Base-by-base conservation (phyloP, 2,113 vertebrate genomes). In the Sander lucioperca region DNA sequence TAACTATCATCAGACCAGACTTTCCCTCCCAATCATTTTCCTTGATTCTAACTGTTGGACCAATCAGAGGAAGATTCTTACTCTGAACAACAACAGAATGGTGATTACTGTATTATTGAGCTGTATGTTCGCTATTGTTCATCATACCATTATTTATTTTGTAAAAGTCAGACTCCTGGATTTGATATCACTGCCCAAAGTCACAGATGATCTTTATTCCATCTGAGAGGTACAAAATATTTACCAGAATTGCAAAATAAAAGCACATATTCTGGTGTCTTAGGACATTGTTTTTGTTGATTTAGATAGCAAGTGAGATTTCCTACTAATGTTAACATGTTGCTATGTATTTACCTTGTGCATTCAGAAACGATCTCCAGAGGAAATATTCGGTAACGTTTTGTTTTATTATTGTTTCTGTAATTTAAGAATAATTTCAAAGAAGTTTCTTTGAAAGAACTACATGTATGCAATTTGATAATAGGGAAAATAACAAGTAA, bases 81-180 rank as follows among this genome's bases (percentile, higher is more conserved):
- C 5, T 27, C 83, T 85, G 45, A 83, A 79, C 48, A 81, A 76
- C 53, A 79, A 59, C 45, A 64, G 74, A 79, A 15, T 74, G 63
- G 50, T 47, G 27, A 48, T 83, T 88, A 86, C 53, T 87, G 58
- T 83, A 21, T 84, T 69, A 50, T 59, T 68, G 64, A 80, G 43
- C 13, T 88, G 79, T 88, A 27, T 83, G 66, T 81, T 74, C 45
- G 8, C 74, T 86, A 39, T 79, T 87, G 69, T 83, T 53, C n/a
- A 65, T 33, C 33, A 15, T 69, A 65, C 33, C 53, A 50, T 68
- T 23, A 18, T 79, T 77, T 70, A 30, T 50, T 61, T 76, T 91
- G 87, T 91, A 83, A 88, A 89, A 86, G 86, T 67, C 86, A 79
- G 86, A 80, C 84, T 90, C 82, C 13, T n/a, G 3, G 82, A 83